Percentiles rank a stretch among this genome's conserved stretches.
Conservation (phyloP, 2,888 invertebrate species). For the Syrphus vitripennis region DNA sequence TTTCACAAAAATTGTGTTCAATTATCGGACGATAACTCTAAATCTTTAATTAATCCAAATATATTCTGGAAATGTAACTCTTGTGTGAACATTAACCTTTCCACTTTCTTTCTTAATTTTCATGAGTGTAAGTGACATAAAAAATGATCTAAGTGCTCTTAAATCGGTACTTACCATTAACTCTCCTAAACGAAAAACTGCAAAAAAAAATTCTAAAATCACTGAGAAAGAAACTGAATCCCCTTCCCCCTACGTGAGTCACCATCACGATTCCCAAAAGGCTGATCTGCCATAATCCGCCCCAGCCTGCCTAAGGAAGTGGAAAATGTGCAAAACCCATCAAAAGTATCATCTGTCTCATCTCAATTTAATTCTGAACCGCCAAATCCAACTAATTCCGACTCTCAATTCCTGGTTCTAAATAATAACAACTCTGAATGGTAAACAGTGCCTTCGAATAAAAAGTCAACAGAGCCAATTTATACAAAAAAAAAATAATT, state of each 20-base stretch:
- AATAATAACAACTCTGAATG: not conserved
- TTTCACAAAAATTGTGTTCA: not conserved
- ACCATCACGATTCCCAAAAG: not conserved
- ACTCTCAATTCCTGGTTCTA: not conserved
- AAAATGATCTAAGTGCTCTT: not conserved
- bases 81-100: not conserved
- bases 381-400: not conserved
- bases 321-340: not conserved
- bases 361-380: not conserved
- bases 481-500: not conserved
- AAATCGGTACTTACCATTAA: not conserved
- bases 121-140: not conserved
- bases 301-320: not conserved
- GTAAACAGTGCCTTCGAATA: not conserved
- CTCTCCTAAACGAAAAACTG: too few species aligned
- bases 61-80: not conserved
- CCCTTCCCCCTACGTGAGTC: not conserved
- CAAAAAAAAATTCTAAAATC: not conserved
- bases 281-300: not conserved
- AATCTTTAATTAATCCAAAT: not conserved
- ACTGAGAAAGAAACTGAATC: not conserved
- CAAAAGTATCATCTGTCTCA: not conserved
- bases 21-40: not conserved
- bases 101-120: not conserved
- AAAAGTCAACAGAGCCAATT: not conserved